phyloP scores from a whole-genome alignment of 2,888 invertebrate genomes.

The Graphium colonna region DNA sequence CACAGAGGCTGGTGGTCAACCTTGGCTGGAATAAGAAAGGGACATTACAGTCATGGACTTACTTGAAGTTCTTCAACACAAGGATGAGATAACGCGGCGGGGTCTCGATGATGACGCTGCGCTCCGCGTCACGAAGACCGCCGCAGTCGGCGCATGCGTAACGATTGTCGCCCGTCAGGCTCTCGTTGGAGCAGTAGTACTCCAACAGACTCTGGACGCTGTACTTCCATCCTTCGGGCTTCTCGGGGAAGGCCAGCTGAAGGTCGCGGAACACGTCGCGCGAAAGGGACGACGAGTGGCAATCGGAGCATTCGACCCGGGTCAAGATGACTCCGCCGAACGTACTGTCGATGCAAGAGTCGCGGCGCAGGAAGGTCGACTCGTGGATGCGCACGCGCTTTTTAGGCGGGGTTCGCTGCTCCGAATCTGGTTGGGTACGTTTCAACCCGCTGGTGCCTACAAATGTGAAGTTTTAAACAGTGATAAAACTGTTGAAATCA shows the following conservation, averaged over 20 bases:
- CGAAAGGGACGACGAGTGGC: constrained; percentile 85
- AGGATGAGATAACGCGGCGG: constrained; percentile 89
- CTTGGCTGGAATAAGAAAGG: no score
- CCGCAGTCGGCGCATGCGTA: constrained; percentile 90
- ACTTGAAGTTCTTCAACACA: constrained; percentile 88
- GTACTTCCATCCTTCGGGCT: constrained; percentile 64
- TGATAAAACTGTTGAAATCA: no score
- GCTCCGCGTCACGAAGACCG: constrained; percentile 86
- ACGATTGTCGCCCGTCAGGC: constrained; percentile 87
- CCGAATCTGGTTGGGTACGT: constrained; percentile 26
- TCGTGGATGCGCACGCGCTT: constrained; percentile 34
- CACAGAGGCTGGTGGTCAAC: no score
- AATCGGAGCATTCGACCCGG: constrained; percentile 86
- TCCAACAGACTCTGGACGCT: constrained; percentile 89
- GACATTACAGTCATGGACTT: constrained; percentile 39
- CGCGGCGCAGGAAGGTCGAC: constrained; percentile 29
- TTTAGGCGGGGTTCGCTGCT: constrained; percentile 30
- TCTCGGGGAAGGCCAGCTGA: constrained; percentile 87
- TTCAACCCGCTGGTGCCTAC: constrained; percentile 18
- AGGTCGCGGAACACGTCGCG: constrained; percentile 90
- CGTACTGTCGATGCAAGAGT: constrained; percentile 81
- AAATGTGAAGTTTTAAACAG: not conserved
- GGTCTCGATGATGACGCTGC: constrained; percentile 79
- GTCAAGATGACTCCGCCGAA: constrained; percentile 89
- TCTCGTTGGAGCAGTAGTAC: constrained; percentile 88